Conservation (phyloP, 1,140 invertebrate species). For the Drosophila trapezifrons region DNA sequence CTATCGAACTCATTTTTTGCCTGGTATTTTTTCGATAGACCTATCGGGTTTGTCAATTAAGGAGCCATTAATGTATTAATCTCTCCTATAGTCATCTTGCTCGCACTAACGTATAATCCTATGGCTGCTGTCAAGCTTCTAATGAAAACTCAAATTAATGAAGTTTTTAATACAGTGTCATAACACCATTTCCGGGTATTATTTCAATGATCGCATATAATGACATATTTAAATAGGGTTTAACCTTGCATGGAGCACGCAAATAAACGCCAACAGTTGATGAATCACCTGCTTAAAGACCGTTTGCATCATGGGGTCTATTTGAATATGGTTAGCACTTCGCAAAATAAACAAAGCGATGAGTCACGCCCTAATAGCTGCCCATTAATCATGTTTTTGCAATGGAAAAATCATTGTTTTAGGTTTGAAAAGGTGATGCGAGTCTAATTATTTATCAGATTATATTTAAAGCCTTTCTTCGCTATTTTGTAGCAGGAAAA, state of each 20-base stretch:
- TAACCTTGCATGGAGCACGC: conserved; percentile 15
- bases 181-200: background rate
- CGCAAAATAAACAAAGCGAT: conserved; percentile 1
- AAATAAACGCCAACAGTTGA: conserved; percentile 5
- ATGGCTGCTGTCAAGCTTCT: too few relatives aligned
- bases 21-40: too few relatives aligned
- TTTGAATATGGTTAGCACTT: conserved; percentile 27
- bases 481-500: background rate
- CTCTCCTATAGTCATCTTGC: too few relatives aligned
- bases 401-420: background rate
- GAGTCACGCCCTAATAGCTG: conserved; percentile 1
- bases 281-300: conserved; percentile 10
- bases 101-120: too few relatives aligned
- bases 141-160: too few relatives aligned
- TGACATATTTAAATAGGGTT: conserved; percentile 6
- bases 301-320: conserved; percentile 24
- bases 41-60: too few relatives aligned
- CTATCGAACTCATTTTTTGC: too few relatives aligned
- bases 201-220: background rate
- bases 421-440: background rate
- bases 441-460: background rate
- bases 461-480: too few relatives aligned
- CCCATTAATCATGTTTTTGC: conserved; percentile 2
- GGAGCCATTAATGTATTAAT: too few relatives aligned
- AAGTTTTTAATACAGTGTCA: too few relatives aligned